Evolutionary conservation across 2,797 vertebrate genomes (phyloP), one percentile per base, ranked within the genome.

Genomic region (Sparidentex hasta): DNA sequence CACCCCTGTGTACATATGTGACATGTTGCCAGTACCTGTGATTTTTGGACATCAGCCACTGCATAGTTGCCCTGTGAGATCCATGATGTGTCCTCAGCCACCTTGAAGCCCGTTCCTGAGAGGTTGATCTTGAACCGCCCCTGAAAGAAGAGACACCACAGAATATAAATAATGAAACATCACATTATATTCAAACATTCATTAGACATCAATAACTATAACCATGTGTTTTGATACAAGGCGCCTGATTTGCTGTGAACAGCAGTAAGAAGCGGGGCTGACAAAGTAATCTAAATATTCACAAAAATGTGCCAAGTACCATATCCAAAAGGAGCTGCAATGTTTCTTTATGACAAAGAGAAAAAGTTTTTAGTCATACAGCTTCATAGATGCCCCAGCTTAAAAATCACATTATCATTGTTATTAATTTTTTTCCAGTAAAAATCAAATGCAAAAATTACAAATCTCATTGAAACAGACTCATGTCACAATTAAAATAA

Each of bases 111-210:
- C 1, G 98, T 99, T 87, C 97, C 97, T 0, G 95, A 95, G 20
- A 99, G 97, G 92, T 98, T 97, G 92, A 99, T 93, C 83, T 95
- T 96, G 87, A 99, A 99, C 8, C 93, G 97, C 63, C 98, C 98
- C 98, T 99, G 77, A 70, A 44, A 74, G 4, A 69, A 67, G 59
- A 68, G 11, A 52, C 5, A 72, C 50, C 2, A 41, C 50, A 54
- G 14, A 43, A 29, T 9, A 13, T 7, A 23, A 44, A 57, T 38
- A 2, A 38, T 44, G 5, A 72, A 27, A 27, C 20, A 25, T 57
- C 14, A 54, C 9, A 67, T 6, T 65, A 7, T 59, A 9, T 69
- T 58, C 54, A 23, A 50, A 43, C 4, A 14, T 23, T 2, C 9
- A 52, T 33, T 5, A 51, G 11, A 52, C 41, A 52, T 43, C 5